Percentiles rank a stretch among this genome's conserved stretches.
Evolutionary conservation across 2,888 invertebrate species (phyloP).

Genomic region (Clepsis dumicolana): DNA sequence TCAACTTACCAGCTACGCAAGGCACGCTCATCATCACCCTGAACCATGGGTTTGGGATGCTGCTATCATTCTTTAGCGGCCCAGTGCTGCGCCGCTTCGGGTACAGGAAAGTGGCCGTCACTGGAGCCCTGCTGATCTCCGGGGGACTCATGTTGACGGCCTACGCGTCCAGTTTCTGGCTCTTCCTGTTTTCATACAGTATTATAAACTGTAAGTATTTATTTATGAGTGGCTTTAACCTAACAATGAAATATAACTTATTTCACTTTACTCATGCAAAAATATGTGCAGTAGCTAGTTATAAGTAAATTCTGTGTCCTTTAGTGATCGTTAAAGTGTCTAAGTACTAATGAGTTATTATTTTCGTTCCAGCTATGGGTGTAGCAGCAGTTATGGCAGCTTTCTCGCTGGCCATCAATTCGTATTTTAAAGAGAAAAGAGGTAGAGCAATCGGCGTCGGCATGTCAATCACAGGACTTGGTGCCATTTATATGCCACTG

Average conservation of each 20-base stretch:
- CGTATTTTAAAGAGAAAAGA: conserved; percentile 88
- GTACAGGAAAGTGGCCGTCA: conserved; percentile 88
- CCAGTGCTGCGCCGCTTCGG: conserved; percentile 87
- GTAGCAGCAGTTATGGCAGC: conserved; percentile 87
- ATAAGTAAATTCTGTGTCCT: too few species aligned
- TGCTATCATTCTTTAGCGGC: conserved; percentile 88
- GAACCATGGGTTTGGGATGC: conserved; percentile 89
- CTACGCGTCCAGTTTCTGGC: conserved; percentile 82
- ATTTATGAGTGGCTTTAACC: not conserved
- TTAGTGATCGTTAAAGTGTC: not conserved
- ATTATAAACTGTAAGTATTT: conserved; percentile 88
- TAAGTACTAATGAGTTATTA: not conserved
- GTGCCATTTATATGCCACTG: conserved; percentile 88
- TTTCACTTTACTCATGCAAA: too few species aligned
- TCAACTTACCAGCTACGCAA: conserved; percentile 87
- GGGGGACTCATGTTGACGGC: conserved; percentile 87
- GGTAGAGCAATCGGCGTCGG: conserved; percentile 87
- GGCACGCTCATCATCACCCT: conserved; percentile 88
- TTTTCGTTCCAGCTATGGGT: conserved; percentile 85
- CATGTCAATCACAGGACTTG: conserved; percentile 88
- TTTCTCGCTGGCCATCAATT: conserved; percentile 88
- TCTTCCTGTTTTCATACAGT: conserved; percentile 88
- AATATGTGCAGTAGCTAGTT: too few species aligned
- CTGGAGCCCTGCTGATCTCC: conserved; percentile 84
- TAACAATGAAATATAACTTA: too few species aligned